Percentiles rank a stretch among this genome's conserved stretches.
Evolutionary conservation across 2,888 invertebrate species (phyloP).

Genomic region (Linyphia triangularis): DNA sequence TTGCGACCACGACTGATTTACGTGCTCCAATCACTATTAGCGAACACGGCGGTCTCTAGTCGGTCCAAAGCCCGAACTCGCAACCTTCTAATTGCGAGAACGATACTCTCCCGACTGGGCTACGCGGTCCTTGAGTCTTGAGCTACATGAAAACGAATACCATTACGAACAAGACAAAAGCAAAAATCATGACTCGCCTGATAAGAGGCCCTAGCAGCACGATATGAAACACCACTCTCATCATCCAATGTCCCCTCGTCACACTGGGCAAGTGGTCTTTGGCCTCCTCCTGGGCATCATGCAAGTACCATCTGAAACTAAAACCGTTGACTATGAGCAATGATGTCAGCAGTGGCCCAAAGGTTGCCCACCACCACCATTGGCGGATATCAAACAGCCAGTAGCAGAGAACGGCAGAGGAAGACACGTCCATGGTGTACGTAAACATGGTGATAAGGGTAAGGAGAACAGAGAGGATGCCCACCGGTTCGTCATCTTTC

Average conservation of each 20-base stretch:
- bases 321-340: slow-evolving; percentile 76
- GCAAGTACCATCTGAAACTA: slow-evolving; percentile 76
- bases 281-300: slow-evolving; percentile 75
- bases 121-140: too few species aligned
- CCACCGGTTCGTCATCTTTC: slow-evolving; percentile 57
- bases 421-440: slow-evolving; percentile 57
- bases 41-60: too few species aligned
- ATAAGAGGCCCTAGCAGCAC: slow-evolving; percentile 75
- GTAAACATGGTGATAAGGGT: slow-evolving; percentile 55
- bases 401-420: slow-evolving; percentile 64
- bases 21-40: too few species aligned
- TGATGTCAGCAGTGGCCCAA: slow-evolving; percentile 65
- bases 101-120: too few species aligned
- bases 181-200: slow-evolving; percentile 63
- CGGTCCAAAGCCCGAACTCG: too few species aligned
- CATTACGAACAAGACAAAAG: background rate
- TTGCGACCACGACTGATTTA: too few species aligned
- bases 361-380: slow-evolving; percentile 65
- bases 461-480: slow-evolving; percentile 39
- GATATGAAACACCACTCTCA: slow-evolving; percentile 73
- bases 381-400: slow-evolving; percentile 56
- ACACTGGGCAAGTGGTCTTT: slow-evolving; percentile 35
- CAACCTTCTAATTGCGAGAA: too few species aligned
- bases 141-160: too few species aligned
- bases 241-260: slow-evolving; percentile 73